phyloP scores from a whole-genome alignment of 2,888 invertebrate species.

The Punctoribates punctum region DNA sequence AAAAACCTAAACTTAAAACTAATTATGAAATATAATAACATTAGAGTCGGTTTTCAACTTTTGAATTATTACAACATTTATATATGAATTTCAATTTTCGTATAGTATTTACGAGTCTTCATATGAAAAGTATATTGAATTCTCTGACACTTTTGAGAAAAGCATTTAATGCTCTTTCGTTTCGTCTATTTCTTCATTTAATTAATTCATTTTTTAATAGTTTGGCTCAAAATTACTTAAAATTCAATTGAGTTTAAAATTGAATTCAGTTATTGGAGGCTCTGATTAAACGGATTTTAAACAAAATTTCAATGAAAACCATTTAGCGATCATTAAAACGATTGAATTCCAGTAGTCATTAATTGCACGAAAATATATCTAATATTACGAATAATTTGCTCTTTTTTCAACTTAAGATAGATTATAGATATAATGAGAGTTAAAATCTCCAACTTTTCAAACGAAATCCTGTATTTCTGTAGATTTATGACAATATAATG shows the following conservation, averaged over 20 bases:
- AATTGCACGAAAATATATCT: background rate
- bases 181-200: no score
- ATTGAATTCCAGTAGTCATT: background rate
- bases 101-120: no score
- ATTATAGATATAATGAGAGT: background rate
- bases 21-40: conserved; percentile 5
- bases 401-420: background rate
- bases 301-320: no score
- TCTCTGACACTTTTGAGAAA: no score
- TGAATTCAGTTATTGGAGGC: no score
- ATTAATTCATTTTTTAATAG: no score
- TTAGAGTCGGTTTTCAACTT: background rate
- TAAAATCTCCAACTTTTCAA: background rate
- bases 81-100: background rate
- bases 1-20: background rate
- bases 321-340: background rate
- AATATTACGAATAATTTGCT: background rate
- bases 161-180: no score
- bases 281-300: no score
- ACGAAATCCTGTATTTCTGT: background rate
- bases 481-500: conserved; percentile 1
- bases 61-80: background rate
- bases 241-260: no score
- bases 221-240: no score
- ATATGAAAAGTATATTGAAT: no score